These are phyloP conservation scores for Presbytis comata DNA, from an alignment of 2,797 vertebrate species.

Conservation along the genomic window DNA sequence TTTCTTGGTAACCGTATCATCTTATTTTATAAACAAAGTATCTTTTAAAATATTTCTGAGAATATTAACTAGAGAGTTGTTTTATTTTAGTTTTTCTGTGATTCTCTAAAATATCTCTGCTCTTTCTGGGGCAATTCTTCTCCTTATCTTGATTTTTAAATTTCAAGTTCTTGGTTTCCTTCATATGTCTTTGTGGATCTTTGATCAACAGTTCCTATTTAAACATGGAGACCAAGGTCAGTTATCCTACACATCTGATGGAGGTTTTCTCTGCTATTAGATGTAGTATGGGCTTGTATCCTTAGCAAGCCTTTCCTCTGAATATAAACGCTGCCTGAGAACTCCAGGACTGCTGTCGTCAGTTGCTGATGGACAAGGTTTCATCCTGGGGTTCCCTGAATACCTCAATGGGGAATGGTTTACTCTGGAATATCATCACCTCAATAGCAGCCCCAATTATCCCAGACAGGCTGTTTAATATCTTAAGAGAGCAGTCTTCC, in stretches of 20 bases:
- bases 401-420: background rate
- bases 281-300: background rate
- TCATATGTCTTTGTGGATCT: background rate
- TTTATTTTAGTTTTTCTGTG: constrained; percentile 5
- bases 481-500: background rate
- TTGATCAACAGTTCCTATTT: background rate
- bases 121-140: background rate
- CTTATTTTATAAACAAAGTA: constrained; percentile 20
- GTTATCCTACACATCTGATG: background rate
- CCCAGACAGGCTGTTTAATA: background rate
- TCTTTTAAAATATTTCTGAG: background rate
- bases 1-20: background rate
- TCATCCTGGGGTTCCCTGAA: background rate
- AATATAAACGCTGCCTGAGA: background rate
- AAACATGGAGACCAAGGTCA: background rate
- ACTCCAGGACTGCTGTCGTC: background rate
- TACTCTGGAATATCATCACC: background rate
- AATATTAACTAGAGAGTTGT: background rate
- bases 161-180: background rate
- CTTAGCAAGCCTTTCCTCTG: background rate
- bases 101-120: constrained; percentile 10
- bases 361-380: background rate
- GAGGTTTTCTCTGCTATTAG: background rate
- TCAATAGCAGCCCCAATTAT: background rate
- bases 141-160: background rate